phyloP scores from a whole-genome alignment of 1,140 invertebrate genomes.

The Anadara kagoshimensis region DNA sequence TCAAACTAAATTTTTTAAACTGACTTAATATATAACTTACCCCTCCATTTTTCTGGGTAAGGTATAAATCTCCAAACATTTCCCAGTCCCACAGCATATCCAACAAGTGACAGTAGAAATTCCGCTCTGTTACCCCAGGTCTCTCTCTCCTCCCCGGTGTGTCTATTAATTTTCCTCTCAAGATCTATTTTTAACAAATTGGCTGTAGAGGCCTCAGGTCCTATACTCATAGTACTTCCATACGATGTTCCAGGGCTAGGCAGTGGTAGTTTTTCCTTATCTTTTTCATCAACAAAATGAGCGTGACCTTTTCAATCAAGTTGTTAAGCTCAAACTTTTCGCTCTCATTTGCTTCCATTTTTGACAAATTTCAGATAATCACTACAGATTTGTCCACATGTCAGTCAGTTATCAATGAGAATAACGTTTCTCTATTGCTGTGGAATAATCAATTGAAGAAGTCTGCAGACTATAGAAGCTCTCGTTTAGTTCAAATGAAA shows the following conservation, averaged over 20 bases:
- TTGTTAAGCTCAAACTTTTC: too few species aligned
- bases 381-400: too few species aligned
- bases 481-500: too few species aligned
- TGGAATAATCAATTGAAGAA: too few species aligned
- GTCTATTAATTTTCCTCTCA: constrained; percentile 57
- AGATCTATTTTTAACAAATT: constrained; percentile 60
- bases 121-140: constrained; percentile 64
- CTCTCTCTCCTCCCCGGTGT: constrained; percentile 59
- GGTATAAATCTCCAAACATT: constrained; percentile 95
- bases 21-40: constrained; percentile 65
- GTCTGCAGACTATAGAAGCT: too few species aligned
- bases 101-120: constrained; percentile 74
- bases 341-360: too few species aligned
- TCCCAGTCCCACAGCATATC: constrained; percentile 79
- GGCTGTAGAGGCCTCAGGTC: constrained; percentile 53
- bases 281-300: too few species aligned
- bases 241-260: constrained; percentile 36
- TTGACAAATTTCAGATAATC: too few species aligned
- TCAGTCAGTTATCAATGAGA: too few species aligned
- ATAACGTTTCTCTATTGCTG: too few species aligned
- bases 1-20: too few species aligned
- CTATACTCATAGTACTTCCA: constrained; percentile 50
- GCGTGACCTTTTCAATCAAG: too few species aligned
- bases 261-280: constrained; percentile 7
- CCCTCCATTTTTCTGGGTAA: constrained; percentile 96